Percentiles rank a stretch among this genome's conserved stretches.
These are phyloP conservation scores for Dendrocopos noguchii DNA, from an alignment of 2,113 vertebrate species.

Conservation along the genomic window DNA sequence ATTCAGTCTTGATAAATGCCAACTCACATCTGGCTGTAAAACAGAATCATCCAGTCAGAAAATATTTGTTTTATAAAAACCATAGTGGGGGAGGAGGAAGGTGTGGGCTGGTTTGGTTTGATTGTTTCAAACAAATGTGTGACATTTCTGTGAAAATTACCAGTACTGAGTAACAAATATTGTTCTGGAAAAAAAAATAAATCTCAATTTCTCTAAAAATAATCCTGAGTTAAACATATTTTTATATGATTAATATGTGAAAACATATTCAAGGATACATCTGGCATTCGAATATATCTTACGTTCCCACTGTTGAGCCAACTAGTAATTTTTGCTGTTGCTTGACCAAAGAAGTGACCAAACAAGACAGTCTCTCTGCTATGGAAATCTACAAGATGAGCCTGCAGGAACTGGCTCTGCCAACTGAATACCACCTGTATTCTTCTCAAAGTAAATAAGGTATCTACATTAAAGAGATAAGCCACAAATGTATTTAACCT, in stretches of 20 bases:
- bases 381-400: background rate
- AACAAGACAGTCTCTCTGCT: background rate
- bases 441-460: background rate
- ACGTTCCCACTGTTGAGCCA: background rate
- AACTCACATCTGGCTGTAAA: background rate
- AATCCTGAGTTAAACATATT: background rate
- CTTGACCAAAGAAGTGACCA: background rate
- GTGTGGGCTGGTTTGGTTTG: too few relatives aligned
- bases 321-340: background rate
- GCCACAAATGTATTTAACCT: background rate
- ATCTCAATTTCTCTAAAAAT: background rate
- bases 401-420: background rate
- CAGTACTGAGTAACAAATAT: background rate
- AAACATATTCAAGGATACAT: background rate
- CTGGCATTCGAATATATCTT: background rate
- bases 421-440: background rate
- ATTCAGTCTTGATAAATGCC: background rate
- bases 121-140: background rate
- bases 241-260: background rate
- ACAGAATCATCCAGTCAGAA: background rate
- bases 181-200: background rate
- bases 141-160: background rate
- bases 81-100: accelerated
- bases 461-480: background rate
- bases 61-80: background rate